phyloP scores from a whole-genome alignment of 2,113 vertebrate species.

The Atherinomorus stipes region DNA sequence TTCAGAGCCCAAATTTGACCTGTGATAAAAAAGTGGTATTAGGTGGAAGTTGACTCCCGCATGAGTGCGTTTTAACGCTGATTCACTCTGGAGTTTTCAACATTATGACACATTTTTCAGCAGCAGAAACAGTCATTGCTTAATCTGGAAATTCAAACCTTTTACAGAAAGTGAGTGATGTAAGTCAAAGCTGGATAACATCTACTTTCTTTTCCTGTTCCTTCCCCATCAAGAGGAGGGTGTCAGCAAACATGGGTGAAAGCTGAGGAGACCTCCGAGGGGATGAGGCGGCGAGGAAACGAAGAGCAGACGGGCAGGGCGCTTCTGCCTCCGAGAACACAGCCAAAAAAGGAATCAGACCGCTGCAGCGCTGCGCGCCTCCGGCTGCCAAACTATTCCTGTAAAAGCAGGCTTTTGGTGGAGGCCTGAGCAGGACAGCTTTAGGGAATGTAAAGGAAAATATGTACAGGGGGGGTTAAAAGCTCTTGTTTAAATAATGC shows the following conservation, averaged over 20 bases:
- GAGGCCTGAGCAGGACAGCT: constrained; percentile 47
- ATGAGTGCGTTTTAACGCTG: background rate
- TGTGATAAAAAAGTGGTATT: background rate
- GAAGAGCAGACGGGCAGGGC: constrained; percentile 58
- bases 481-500: too few species aligned
- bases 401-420: constrained; percentile 75
- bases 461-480: constrained; percentile 32
- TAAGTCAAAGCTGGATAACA: constrained; percentile 67
- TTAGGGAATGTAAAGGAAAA: constrained; percentile 58
- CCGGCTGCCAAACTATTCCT: constrained; percentile 82
- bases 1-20: constrained; percentile 5
- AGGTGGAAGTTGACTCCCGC: background rate
- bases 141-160: constrained; percentile 80
- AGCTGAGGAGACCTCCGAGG: constrained; percentile 32
- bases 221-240: constrained; percentile 75
- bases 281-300: constrained; percentile 68
- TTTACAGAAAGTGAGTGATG: constrained; percentile 87
- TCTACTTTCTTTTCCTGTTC: constrained; percentile 50
- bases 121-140: constrained; percentile 42
- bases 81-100: background rate
- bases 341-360: constrained; percentile 85
- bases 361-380: constrained; percentile 48
- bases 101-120: background rate
- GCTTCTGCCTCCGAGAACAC: constrained; percentile 75
- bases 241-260: constrained; percentile 43